Conservation (phyloP, 2,888 invertebrate species). For the Philereme transversata region DNA sequence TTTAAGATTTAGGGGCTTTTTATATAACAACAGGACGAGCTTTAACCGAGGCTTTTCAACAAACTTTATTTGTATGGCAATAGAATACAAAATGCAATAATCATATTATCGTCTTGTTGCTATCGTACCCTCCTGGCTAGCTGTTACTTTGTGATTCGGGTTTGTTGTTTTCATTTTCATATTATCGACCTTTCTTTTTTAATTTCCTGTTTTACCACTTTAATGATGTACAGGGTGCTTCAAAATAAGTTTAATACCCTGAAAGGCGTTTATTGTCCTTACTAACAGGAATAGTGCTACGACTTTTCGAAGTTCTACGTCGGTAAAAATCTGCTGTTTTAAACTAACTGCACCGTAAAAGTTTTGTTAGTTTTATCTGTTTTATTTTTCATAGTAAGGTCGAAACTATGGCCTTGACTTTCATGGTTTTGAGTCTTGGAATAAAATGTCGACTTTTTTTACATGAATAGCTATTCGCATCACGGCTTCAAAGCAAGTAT, state of each 20-base stretch:
- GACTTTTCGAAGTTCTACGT: too few relatives aligned
- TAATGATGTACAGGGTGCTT: too few relatives aligned
- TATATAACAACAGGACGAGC: conserved; percentile 18
- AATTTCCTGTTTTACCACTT: too few relatives aligned
- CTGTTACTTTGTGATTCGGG: not conserved
- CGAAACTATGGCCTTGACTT: conserved; percentile 19
- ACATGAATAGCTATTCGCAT: conserved; percentile 12
- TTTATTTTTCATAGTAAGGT: too few relatives aligned
- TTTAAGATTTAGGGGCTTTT: conserved; percentile 32
- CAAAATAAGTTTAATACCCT: too few relatives aligned
- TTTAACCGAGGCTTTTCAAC: conserved; percentile 17
- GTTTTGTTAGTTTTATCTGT: too few relatives aligned
- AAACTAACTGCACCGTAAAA: too few relatives aligned
- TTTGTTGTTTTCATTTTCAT: not conserved
- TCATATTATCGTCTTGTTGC: not conserved
- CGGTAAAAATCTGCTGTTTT: too few relatives aligned
- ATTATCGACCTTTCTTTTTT: too few relatives aligned
- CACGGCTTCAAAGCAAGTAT: conserved; percentile 1
- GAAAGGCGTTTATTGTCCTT: too few relatives aligned
- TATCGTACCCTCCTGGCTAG: not conserved
- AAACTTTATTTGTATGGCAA: conserved; percentile 35
- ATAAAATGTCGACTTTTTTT: conserved; percentile 10
- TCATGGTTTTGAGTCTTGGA: conserved; percentile 14
- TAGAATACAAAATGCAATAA: conserved; percentile 3
- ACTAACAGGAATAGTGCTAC: too few relatives aligned